phyloP scores from a whole-genome alignment of 2,113 vertebrate species.

The Carassius auratus region DNA sequence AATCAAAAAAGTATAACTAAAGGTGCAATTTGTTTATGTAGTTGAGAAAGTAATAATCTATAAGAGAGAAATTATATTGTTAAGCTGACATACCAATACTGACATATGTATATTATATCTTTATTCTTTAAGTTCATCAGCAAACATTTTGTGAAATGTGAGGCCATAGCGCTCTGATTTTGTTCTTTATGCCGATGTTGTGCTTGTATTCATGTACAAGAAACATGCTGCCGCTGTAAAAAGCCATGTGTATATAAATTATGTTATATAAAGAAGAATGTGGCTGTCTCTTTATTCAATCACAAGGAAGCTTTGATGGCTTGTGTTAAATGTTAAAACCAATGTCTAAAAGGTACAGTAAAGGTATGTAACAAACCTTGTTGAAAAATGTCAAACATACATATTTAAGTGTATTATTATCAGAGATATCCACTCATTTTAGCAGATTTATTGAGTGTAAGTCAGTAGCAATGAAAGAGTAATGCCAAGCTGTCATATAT shows the following conservation, averaged over 20 bases:
- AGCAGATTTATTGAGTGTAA: not conserved
- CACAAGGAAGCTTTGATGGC: not conserved
- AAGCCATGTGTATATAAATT: slow-evolving; percentile 91
- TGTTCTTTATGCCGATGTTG: slow-evolving; percentile 77
- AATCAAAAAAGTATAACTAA: slow-evolving; percentile 71
- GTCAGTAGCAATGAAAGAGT: not conserved
- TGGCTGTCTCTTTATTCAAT: slow-evolving; percentile 63
- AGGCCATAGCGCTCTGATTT: slow-evolving; percentile 58
- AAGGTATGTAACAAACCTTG: not conserved
- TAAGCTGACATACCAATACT: slow-evolving; percentile 54
- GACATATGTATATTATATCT: slow-evolving; percentile 64
- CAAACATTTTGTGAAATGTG: slow-evolving; percentile 51
- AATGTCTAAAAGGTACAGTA: not conserved
- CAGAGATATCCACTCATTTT: not conserved
- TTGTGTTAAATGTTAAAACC: not conserved
- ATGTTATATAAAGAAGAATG: slow-evolving; percentile 73
- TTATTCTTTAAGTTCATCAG: slow-evolving; percentile 55
- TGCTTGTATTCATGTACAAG: slow-evolving; percentile 72
- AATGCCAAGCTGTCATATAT: not conserved
- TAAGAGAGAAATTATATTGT: slow-evolving; percentile 48
- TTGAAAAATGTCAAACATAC: not conserved
- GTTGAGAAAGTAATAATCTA: slow-evolving; percentile 81
- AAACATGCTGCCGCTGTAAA: slow-evolving; percentile 85
- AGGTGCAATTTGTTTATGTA: slow-evolving; percentile 79
- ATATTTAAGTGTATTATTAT: not conserved